Percentiles rank a stretch among this genome's conserved stretches.
These are phyloP conservation scores for Pan paniscus DNA, from an alignment of 2,113 vertebrate species.

Conservation along the genomic window DNA sequence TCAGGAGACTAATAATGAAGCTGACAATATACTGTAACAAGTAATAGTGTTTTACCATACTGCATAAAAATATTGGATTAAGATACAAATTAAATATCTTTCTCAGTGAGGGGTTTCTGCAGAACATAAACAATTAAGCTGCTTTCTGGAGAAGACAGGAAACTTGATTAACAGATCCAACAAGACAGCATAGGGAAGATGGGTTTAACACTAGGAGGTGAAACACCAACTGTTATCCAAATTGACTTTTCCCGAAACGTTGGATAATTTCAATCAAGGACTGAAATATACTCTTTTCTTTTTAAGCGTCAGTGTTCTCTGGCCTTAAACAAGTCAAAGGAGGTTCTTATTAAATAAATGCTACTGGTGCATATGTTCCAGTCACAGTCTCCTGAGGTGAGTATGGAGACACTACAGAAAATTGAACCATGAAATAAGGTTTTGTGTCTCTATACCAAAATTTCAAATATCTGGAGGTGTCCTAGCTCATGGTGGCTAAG, in stretches of 20 bases:
- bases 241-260: constrained; percentile 53
- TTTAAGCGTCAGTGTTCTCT: background rate
- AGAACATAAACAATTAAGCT: constrained; percentile 63
- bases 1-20: background rate
- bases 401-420: background rate
- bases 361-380: background rate
- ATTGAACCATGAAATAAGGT: background rate
- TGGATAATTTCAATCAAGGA: constrained; percentile 61
- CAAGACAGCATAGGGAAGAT: constrained; percentile 22
- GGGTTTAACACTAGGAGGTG: constrained; percentile 50
- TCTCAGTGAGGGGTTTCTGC: constrained; percentile 60
- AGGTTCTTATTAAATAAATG: constrained; percentile 4
- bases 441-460: background rate
- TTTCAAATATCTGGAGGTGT: background rate
- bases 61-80: constrained; percentile 59
- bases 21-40: constrained; percentile 7
- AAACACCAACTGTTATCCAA: constrained; percentile 63
- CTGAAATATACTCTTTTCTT: constrained; percentile 16
- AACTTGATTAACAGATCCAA: constrained; percentile 68
- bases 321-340: background rate
- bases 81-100: constrained; percentile 64
- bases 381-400: background rate
- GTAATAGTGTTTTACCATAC: constrained; percentile 22
- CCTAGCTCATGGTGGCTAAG: background rate
- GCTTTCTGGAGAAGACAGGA: constrained; percentile 54